Percentiles rank a stretch among this genome's conserved stretches.
Conservation (phyloP, 2,797 vertebrate species). For the Tinamus major region DNA sequence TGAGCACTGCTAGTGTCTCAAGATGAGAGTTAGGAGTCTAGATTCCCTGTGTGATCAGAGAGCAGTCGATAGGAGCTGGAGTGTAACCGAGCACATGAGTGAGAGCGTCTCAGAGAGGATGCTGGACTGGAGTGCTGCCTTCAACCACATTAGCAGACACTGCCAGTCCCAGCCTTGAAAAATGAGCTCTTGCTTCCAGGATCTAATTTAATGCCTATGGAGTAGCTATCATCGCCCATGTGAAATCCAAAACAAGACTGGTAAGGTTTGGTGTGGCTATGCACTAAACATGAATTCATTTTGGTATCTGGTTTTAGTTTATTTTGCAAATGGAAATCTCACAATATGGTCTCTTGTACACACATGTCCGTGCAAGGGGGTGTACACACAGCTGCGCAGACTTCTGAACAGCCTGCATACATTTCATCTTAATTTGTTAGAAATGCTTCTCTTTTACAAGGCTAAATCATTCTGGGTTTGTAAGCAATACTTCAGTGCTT, state of each 20-base stretch:
- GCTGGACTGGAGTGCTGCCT: background rate
- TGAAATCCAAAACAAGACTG: background rate
- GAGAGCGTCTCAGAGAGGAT: background rate
- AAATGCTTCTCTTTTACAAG: background rate
- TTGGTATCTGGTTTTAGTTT: background rate
- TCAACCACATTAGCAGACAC: background rate
- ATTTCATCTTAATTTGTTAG: background rate
- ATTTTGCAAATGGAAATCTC: background rate
- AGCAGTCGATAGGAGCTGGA: too few species aligned
- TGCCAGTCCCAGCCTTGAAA: background rate
- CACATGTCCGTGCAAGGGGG: background rate
- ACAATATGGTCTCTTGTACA: background rate
- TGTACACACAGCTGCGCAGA: background rate
- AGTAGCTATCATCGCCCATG: background rate
- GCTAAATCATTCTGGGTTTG: background rate
- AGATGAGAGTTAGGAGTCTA: too few species aligned
- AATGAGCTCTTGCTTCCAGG: background rate
- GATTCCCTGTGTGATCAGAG: too few species aligned
- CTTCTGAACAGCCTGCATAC: background rate
- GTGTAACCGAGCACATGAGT: too few species aligned
- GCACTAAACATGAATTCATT: background rate
- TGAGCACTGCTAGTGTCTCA: too few species aligned
- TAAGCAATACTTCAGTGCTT: background rate
- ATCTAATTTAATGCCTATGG: background rate
- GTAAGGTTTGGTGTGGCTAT: background rate